phyloP scores from a whole-genome alignment of 2,888 invertebrate species.

The Cantharis rustica region DNA sequence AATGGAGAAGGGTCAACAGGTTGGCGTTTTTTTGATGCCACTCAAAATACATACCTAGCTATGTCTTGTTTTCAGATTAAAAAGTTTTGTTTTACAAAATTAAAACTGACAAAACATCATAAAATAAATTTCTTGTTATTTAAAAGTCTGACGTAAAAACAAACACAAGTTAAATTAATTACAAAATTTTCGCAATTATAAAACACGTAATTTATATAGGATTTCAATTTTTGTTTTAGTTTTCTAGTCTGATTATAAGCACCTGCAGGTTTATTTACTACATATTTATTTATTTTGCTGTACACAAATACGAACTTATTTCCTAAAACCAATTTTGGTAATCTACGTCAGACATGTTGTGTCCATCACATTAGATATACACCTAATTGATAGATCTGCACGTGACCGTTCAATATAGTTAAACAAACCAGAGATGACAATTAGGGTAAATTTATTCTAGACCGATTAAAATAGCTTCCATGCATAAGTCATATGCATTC shows the following conservation, averaged over 20 bases:
- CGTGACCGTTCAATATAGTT: constrained; percentile 43
- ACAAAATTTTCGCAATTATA: background rate
- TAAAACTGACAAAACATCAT: background rate
- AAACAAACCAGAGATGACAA: constrained; percentile 45
- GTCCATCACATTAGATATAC: constrained; percentile 43
- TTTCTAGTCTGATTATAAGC: background rate
- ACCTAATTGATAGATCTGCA: constrained; percentile 46
- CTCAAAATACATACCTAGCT: background rate
- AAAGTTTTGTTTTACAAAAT: background rate
- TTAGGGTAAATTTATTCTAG: constrained; percentile 44
- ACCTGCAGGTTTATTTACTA: background rate
- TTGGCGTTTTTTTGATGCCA: background rate
- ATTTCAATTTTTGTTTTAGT: background rate
- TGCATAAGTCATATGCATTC: constrained; percentile 22
- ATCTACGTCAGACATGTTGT: constrained; percentile 40
- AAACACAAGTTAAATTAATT: background rate
- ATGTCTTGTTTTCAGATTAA: background rate
- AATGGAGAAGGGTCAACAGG: background rate
- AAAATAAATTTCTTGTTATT: background rate
- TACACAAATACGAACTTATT: constrained; percentile 26
- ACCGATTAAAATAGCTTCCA: constrained; percentile 12
- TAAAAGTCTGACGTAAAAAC: background rate
- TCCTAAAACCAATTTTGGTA: constrained; percentile 36
- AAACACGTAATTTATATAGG: background rate
- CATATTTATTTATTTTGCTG: background rate